Evolutionary conservation across 1,140 invertebrate genomes (phyloP).

Genomic region (Ladona fulva): DNA sequence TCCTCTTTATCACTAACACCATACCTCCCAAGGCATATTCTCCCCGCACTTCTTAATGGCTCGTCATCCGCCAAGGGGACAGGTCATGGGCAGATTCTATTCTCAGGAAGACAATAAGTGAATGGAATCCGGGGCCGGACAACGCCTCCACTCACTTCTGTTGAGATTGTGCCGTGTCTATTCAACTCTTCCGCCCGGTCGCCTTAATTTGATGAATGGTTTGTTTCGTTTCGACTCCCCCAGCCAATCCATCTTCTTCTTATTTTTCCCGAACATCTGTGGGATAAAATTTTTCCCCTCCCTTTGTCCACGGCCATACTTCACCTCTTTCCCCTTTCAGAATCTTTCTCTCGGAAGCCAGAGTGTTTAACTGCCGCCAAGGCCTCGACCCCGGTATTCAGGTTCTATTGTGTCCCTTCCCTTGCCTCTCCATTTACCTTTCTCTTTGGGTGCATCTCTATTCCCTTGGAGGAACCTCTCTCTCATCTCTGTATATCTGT

Average conservation of each 20-base stretch:
- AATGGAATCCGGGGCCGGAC: too few relatives aligned
- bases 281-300: neutral
- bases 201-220: conserved; percentile 1
- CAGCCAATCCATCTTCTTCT: neutral
- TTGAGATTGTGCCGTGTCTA: neutral
- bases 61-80: too few relatives aligned
- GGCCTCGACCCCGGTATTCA: neutral
- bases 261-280: neutral
- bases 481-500: neutral
- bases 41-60: too few relatives aligned
- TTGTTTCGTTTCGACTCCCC: neutral
- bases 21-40: too few relatives aligned
- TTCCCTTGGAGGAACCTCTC: neutral
- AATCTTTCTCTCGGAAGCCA: neutral
- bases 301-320: neutral
- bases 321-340: neutral
- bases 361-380: neutral
- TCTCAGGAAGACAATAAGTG: too few relatives aligned
- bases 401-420: neutral
- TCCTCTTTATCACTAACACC: too few relatives aligned
- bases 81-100: too few relatives aligned
- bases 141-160: too few relatives aligned
- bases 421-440: too few relatives aligned
- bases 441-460: neutral
- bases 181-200: neutral